A percentile compares a stretch with the other conserved stretches of the same genome.
These are phyloP conservation scores for Trichogramma pretiosum DNA, from an alignment of 1,140 invertebrate species.

Conservation along the genomic window DNA sequence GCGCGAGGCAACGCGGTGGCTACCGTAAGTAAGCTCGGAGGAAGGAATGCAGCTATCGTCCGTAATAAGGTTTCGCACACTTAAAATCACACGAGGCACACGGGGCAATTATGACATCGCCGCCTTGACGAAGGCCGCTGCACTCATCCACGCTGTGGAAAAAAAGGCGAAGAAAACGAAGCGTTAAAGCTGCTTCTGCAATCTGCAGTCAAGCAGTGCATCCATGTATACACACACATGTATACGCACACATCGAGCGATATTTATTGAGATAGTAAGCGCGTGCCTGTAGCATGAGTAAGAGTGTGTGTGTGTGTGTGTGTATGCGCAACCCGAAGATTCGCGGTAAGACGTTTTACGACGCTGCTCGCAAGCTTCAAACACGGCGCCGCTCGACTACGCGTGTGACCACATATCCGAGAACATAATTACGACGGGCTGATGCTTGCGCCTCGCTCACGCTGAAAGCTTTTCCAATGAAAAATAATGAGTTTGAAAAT, in stretches of 20 bases:
- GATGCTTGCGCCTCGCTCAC: too few relatives aligned
- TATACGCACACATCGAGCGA: conserved; percentile 26
- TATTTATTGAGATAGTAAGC: conserved; percentile 37
- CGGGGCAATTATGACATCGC: conserved; percentile 37
- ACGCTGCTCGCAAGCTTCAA: conserved; percentile 1
- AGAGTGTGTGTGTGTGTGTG: neutral
- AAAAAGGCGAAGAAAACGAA: too few relatives aligned
- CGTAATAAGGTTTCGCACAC: conserved; percentile 22
- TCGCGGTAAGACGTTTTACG: conserved; percentile 29
- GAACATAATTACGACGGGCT: conserved; percentile 12
- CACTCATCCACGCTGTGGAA: too few relatives aligned
- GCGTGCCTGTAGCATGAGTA: neutral
- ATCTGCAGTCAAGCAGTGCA: too few relatives aligned
- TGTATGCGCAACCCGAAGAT: neutral
- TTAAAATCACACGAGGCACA: conserved; percentile 21
- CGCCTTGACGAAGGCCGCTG: conserved; percentile 16
- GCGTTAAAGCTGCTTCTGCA: too few relatives aligned
- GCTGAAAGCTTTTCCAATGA: too few relatives aligned
- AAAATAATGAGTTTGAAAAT: too few relatives aligned
- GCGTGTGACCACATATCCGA: conserved; percentile 2
- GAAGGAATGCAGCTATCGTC: too few relatives aligned
- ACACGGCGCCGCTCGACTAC: neutral
- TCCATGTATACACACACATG: conserved; percentile 7
- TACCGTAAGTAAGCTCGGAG: too few relatives aligned
- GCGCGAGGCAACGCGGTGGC: conserved; percentile 10